phyloP scores from a whole-genome alignment of 2,888 invertebrate species.

The Macrostomum cliftonense region DNA sequence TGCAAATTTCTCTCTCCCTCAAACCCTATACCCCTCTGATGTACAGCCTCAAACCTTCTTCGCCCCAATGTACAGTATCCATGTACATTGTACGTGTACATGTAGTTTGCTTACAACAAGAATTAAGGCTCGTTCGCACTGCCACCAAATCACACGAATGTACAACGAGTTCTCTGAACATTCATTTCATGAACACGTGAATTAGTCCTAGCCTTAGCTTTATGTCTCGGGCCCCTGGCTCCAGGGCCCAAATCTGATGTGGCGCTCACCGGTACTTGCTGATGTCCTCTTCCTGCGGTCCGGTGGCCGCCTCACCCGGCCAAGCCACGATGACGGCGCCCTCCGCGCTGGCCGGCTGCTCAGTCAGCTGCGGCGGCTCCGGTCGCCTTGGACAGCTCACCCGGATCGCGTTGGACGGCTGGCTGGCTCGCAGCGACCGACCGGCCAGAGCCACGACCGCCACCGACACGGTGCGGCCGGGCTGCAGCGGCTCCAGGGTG shows the following conservation, averaged over 20 bases:
- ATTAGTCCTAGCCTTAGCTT: too few relatives aligned
- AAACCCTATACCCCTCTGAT: too few relatives aligned
- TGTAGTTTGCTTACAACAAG: too few relatives aligned
- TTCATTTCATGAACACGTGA: too few relatives aligned
- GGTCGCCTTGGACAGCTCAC: constrained; percentile 30
- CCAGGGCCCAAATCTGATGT: neutral
- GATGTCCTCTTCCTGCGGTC: constrained; percentile 24
- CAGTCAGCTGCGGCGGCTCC: constrained; percentile 21
- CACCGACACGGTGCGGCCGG: constrained; percentile 21
- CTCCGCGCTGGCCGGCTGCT: constrained; percentile 30
- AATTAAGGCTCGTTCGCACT: too few relatives aligned
- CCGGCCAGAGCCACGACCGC: constrained; percentile 25
- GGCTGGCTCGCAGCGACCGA: constrained; percentile 24
- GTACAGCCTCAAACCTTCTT: too few relatives aligned
- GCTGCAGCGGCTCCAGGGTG: constrained; percentile 29
- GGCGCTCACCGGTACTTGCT: constrained; percentile 24
- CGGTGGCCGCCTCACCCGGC: constrained; percentile 21
- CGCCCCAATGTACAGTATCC: too few relatives aligned
- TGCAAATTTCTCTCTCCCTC: too few relatives aligned
- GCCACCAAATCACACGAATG: too few relatives aligned
- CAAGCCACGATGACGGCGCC: constrained; percentile 32
- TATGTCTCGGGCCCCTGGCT: neutral
- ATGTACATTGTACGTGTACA: too few relatives aligned
- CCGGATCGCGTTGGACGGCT: constrained; percentile 23
- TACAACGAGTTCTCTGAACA: too few relatives aligned